phyloP scores from a whole-genome alignment of 2,797 vertebrate species.

The Phoebastria nigripes region DNA sequence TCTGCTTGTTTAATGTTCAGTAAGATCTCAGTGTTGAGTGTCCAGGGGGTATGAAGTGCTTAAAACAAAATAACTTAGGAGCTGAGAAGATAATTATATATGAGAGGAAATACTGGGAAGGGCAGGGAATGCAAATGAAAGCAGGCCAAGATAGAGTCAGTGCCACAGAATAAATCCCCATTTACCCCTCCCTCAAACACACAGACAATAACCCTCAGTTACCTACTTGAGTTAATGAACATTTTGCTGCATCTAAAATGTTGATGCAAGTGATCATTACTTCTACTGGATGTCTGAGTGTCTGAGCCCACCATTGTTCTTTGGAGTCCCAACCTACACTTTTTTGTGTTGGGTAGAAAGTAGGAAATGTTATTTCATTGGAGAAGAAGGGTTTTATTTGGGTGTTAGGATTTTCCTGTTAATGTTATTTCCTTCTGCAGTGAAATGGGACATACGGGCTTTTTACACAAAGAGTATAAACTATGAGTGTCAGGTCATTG shows the following conservation, averaged over 20 bases:
- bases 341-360: neutral
- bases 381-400: neutral
- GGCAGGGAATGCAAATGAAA: conserved; percentile 38
- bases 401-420: neutral
- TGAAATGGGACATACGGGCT: neutral
- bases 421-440: neutral
- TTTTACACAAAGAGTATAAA: neutral
- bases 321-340: neutral
- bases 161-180: neutral
- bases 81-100: conserved; percentile 62
- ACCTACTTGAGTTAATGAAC: neutral
- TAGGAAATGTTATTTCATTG: neutral
- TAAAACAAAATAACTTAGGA: conserved; percentile 63
- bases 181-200: neutral
- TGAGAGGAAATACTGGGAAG: conserved; percentile 38
- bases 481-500: neutral
- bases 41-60: conserved; percentile 58
- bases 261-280: neutral
- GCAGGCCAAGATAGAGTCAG: conserved; percentile 1
- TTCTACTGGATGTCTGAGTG: neutral
- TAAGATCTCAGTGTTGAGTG: conserved; percentile 38
- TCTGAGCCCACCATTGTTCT: neutral
- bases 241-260: neutral
- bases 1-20: conserved; percentile 60
- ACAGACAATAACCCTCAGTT: neutral